Conservation (phyloP, 2,797 vertebrate species). For the Protosalanx chinensis region DNA sequence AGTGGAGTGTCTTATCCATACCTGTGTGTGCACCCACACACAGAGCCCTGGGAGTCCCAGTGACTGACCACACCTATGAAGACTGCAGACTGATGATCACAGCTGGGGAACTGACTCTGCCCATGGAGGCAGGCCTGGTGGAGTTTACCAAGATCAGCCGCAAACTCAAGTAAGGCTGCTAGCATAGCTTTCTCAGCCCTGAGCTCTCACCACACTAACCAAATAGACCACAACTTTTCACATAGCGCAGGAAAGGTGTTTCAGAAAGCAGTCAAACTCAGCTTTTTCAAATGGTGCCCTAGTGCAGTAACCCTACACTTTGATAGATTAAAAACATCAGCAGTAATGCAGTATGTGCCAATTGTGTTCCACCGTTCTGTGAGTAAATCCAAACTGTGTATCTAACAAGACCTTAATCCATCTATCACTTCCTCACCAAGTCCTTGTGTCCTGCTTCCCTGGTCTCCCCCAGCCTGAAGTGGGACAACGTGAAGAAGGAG, state of each 20-base stretch:
- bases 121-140: conserved; percentile 96
- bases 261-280: no score
- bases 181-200: neutral
- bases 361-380: neutral
- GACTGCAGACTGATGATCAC: conserved; percentile 97
- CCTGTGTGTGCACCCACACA: conserved; percentile 19
- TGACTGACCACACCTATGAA: conserved; percentile 96
- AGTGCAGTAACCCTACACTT: no score
- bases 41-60: conserved; percentile 82
- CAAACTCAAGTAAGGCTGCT: conserved; percentile 84
- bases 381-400: neutral
- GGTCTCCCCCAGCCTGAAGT: conserved; percentile 81
- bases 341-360: neutral
- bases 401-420: neutral
- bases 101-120: conserved; percentile 90
- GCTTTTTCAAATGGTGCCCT: no score
- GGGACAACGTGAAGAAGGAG: conserved; percentile 86
- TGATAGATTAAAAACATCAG: neutral
- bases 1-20: neutral
- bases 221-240: neutral
- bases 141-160: conserved; percentile 98
- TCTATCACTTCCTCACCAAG: conserved; percentile 10
- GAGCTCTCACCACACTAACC: neutral
- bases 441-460: conserved; percentile 11
- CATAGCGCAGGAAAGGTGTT: no score